phyloP scores from a whole-genome alignment of 2,888 invertebrate genomes.

The Tortrix viridana region DNA sequence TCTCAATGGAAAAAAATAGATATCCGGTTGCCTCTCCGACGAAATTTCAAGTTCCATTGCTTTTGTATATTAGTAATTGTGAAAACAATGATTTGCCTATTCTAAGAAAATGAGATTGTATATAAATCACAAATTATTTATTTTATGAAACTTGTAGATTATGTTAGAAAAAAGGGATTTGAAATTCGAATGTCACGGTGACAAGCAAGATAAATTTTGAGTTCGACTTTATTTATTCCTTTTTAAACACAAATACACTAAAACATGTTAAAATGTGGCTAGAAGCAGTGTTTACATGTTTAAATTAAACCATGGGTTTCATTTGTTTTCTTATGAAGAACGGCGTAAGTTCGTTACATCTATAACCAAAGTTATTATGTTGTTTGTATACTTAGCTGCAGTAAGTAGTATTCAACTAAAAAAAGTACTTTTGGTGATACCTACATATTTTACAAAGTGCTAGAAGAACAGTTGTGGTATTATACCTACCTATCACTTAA shows the following conservation, averaged over 20 bases:
- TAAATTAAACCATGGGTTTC: constrained; percentile 47
- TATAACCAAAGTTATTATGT: neutral
- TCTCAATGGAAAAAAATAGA: too few species aligned
- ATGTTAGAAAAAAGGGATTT: constrained; percentile 14
- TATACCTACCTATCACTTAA: too few species aligned
- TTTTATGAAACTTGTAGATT: constrained; percentile 3
- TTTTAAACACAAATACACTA: neutral
- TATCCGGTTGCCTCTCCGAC: too few species aligned
- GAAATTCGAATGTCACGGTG: constrained; percentile 29
- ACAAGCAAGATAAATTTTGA: constrained; percentile 23
- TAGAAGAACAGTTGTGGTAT: too few species aligned
- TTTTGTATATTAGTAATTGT: neutral
- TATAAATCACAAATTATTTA: neutral
- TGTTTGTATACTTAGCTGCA: neutral
- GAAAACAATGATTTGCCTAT: neutral
- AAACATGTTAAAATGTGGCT: constrained; percentile 14
- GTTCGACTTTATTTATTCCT: neutral
- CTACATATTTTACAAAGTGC: too few species aligned
- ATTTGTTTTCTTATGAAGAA: constrained; percentile 41
- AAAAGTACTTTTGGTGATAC: too few species aligned
- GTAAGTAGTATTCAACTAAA: neutral
- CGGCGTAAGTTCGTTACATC: constrained; percentile 22
- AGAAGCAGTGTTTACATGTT: neutral
- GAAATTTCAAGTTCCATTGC: too few species aligned
- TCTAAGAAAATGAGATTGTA: neutral